Percentiles rank a stretch among this genome's conserved stretches.
Evolutionary conservation across 2,888 invertebrate genomes (phyloP).

Genomic region (Frankliniella fusca): DNA sequence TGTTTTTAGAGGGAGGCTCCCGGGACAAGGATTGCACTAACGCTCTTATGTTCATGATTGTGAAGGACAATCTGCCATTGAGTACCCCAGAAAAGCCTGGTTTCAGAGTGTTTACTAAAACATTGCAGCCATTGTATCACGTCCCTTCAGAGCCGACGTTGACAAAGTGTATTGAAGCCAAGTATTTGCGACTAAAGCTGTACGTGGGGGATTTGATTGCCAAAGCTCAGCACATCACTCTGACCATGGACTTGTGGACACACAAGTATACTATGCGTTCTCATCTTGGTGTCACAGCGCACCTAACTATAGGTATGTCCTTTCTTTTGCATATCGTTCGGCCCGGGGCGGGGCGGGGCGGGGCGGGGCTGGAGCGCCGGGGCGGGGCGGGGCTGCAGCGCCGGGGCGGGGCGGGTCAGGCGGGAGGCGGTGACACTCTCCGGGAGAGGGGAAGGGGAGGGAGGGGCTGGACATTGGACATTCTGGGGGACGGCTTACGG

Average conservation of each 20-base stretch:
- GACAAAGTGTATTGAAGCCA: not conserved
- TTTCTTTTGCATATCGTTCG: no score
- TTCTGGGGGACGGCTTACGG: no score
- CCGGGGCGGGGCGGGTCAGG: no score
- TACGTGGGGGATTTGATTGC: not conserved
- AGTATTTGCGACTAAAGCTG: not conserved
- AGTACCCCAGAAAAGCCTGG: not conserved
- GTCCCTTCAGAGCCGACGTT: not conserved
- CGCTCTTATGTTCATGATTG: not conserved
- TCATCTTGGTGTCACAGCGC: not conserved
- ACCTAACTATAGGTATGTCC: not conserved
- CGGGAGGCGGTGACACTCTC: no score
- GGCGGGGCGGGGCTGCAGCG: no score
- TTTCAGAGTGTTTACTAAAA: not conserved
- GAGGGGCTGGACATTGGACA: no score
- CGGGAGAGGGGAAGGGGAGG: no score
- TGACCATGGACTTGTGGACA: not conserved
- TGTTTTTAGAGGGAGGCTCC: not conserved
- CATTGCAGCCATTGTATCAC: not conserved
- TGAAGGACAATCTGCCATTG: not conserved
- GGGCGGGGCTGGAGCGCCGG: no score
- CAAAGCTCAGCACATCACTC: not conserved
- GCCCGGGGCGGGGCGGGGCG: no score
- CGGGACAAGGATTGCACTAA: not conserved
- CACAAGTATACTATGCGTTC: not conserved